phyloP scores from a whole-genome alignment of 2,113 vertebrate species.

The Sprattus sprattus region DNA sequence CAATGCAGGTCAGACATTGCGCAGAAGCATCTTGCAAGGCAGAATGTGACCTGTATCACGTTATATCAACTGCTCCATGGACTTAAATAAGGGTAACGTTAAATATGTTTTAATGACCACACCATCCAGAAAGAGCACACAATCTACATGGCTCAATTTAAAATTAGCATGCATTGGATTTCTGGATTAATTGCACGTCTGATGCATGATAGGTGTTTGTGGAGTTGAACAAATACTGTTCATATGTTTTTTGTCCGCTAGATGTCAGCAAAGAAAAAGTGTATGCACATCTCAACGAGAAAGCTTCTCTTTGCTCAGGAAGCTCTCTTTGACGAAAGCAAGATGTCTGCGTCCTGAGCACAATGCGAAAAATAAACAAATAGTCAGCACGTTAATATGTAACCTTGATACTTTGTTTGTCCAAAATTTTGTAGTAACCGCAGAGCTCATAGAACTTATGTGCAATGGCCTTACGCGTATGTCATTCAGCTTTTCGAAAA shows the following conservation, averaged over 20 bases:
- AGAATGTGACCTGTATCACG: too few species aligned
- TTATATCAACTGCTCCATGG: too few species aligned
- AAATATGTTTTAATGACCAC: too few species aligned
- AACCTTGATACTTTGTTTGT: neutral
- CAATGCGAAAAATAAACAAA: slow-evolving; percentile 55
- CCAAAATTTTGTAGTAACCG: neutral
- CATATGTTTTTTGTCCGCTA: slow-evolving; percentile 37
- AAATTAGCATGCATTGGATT: too few species aligned
- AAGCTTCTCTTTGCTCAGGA: slow-evolving; percentile 44
- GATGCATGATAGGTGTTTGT: neutral
- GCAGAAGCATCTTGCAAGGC: neutral
- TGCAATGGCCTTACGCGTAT: slow-evolving; percentile 61
- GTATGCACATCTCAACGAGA: rapidly evolving
- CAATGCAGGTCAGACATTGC: neutral
- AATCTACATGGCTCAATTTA: neutral
- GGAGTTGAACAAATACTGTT: too few species aligned
- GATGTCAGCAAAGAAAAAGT: slow-evolving; percentile 48
- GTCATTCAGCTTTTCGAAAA: slow-evolving; percentile 42
- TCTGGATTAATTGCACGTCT: too few species aligned
- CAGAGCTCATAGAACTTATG: neutral
- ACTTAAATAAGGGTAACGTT: too few species aligned
- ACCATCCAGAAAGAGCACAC: neutral
- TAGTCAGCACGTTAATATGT: neutral
- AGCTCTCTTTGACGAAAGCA: slow-evolving; percentile 48
- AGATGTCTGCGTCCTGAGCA: slow-evolving; percentile 62